Percentiles rank a stretch among this genome's conserved stretches.
These are phyloP conservation scores for Sinohyriopsis cumingii DNA, from an alignment of 2,888 invertebrate genomes.

Conservation along the genomic window DNA sequence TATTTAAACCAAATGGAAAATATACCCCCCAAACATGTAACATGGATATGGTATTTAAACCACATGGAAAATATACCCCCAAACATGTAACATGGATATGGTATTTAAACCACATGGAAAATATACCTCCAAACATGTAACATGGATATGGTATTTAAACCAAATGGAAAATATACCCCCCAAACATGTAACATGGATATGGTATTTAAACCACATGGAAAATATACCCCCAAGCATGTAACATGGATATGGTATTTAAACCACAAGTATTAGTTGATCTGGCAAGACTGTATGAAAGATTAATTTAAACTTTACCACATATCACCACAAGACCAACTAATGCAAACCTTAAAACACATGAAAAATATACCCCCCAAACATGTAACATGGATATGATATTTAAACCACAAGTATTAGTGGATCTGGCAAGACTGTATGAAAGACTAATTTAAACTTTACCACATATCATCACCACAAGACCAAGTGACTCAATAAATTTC, in stretches of 20 bases:
- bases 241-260: not conserved
- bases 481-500: constrained; percentile 76
- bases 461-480: constrained; percentile 79
- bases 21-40: too few species aligned
- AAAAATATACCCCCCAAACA: too few species aligned
- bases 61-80: too few species aligned
- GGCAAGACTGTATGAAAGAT: not conserved
- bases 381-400: not conserved
- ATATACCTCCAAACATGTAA: too few species aligned
- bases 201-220: too few species aligned
- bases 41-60: too few species aligned
- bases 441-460: constrained; percentile 48
- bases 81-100: not conserved
- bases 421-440: not conserved
- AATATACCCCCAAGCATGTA: too few species aligned
- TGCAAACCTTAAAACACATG: too few species aligned
- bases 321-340: constrained; percentile 77
- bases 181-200: too few species aligned
- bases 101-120: not conserved
- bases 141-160: too few species aligned
- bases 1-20: too few species aligned
- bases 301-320: constrained; percentile 68
- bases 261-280: not conserved
- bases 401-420: not conserved
- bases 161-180: too few species aligned